Percentiles rank a stretch among this genome's conserved stretches.
phyloP scores from a whole-genome alignment of 2,797 vertebrate genomes.

The Fistularia tabacaria region DNA sequence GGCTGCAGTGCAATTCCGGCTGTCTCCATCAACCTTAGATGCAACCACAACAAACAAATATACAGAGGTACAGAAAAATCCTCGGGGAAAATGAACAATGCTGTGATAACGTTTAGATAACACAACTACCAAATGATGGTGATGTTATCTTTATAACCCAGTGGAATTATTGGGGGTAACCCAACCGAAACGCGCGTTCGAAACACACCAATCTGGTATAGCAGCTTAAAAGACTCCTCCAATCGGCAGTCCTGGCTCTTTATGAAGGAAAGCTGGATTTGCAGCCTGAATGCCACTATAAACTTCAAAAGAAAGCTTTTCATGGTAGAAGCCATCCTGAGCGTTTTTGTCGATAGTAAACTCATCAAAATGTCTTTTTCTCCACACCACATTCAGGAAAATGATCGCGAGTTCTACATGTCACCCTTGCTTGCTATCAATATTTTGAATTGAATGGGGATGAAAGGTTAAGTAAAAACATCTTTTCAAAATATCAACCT shows the following conservation, averaged over 20 bases:
- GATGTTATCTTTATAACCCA: too few species aligned
- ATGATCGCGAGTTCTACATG: not conserved
- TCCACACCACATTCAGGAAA: not conserved
- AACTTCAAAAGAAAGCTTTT: too few species aligned
- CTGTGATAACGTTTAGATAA: not conserved
- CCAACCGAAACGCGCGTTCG: too few species aligned
- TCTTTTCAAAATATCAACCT: conserved; percentile 18
- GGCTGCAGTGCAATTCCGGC: conserved; percentile 66
- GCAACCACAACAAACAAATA: conserved; percentile 33
- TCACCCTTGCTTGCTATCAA: conserved; percentile 10
- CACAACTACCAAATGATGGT: not conserved
- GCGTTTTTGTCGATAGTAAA: too few species aligned
- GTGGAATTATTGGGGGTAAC: too few species aligned
- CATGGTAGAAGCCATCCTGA: too few species aligned
- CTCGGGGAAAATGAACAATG: not conserved
- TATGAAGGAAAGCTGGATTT: too few species aligned
- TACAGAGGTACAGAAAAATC: not conserved
- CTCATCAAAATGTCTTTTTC: too few species aligned
- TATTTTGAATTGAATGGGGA: conserved; percentile 25
- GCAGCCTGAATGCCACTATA: too few species aligned
- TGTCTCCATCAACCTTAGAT: conserved; percentile 57
- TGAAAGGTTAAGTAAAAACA: conserved; percentile 23
- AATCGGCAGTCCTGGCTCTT: too few species aligned
- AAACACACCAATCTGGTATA: too few species aligned
- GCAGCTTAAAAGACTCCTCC: too few species aligned